These are phyloP conservation scores for Etheostoma perlongum DNA, from an alignment of 2,797 vertebrate genomes.

Conservation along the genomic window DNA sequence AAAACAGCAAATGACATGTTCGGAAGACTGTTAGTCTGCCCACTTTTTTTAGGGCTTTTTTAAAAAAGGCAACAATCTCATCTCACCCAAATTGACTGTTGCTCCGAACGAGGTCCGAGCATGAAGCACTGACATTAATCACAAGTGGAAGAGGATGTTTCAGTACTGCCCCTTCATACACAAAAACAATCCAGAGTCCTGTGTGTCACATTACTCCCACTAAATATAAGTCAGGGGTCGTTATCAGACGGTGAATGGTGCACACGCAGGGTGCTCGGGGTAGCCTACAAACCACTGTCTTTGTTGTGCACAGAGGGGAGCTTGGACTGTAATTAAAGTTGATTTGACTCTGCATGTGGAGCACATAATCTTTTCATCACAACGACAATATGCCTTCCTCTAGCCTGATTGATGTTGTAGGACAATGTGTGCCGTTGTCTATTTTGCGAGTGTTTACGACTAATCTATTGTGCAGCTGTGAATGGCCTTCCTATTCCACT, in stretches of 20 bases:
- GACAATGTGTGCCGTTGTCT: slow-evolving; percentile 58
- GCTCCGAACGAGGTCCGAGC: slow-evolving; percentile 12
- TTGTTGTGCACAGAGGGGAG: slow-evolving; percentile 45
- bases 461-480: slow-evolving; percentile 64
- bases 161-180: slow-evolving; percentile 28
- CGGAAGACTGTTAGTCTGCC: slow-evolving; percentile 9
- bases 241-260: slow-evolving; percentile 51
- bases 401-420: slow-evolving; percentile 60
- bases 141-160: slow-evolving; percentile 18
- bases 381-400: slow-evolving; percentile 62
- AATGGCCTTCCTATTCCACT: slow-evolving; percentile 66
- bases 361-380: slow-evolving; percentile 66
- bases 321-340: slow-evolving; percentile 69
- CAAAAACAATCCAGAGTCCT: slow-evolving; percentile 48
- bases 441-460: slow-evolving; percentile 56
- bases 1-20: neutral
- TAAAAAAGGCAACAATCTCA: slow-evolving; percentile 19
- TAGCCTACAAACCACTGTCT: slow-evolving; percentile 39
- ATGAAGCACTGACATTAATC: slow-evolving; percentile 46
- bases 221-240: slow-evolving; percentile 46
- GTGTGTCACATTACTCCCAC: slow-evolving; percentile 23
- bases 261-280: slow-evolving; percentile 15
- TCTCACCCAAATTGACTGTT: slow-evolving; percentile 18
- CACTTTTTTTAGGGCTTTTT: slow-evolving; percentile 11
- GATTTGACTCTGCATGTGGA: slow-evolving; percentile 64